Evolutionary conservation across 2,797 vertebrate genomes (phyloP).

Genomic region (Florisuga fusca): DNA sequence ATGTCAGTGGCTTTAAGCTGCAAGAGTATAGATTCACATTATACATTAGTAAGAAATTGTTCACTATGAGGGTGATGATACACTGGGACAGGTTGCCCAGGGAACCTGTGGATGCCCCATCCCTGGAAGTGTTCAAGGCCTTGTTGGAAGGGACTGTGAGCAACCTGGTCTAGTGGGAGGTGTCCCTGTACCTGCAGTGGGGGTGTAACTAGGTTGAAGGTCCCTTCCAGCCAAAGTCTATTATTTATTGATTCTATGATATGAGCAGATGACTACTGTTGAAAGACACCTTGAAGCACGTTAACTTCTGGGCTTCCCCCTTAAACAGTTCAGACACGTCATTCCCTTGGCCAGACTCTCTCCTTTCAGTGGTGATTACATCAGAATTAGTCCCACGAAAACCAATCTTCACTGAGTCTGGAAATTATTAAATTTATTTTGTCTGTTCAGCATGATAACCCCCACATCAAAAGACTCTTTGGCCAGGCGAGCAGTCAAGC

Average conservation of each 20-base stretch:
- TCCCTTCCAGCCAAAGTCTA: too few relatives aligned
- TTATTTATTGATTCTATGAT: too few relatives aligned
- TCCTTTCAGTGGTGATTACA: not conserved
- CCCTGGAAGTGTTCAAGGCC: too few relatives aligned
- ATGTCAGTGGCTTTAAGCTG: not conserved
- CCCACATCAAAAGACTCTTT: not conserved
- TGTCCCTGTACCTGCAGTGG: too few relatives aligned
- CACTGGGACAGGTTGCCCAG: too few relatives aligned
- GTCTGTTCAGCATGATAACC: not conserved
- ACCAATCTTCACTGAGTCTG: not conserved
- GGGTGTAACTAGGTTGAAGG: too few relatives aligned
- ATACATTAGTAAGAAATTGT: too few relatives aligned
- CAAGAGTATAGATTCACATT: too few relatives aligned
- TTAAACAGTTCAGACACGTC: not conserved
- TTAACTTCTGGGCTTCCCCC: not conserved
- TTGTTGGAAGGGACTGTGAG: too few relatives aligned
- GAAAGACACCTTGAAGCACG: not conserved
- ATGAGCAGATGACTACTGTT: not conserved
- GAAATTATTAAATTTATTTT: not conserved
- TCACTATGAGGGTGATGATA: too few relatives aligned
- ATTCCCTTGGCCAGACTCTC: not conserved
- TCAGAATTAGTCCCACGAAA: not conserved
- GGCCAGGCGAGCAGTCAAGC: not conserved
- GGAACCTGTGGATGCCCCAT: too few relatives aligned
- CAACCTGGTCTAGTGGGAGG: too few relatives aligned